Evolutionary conservation across 2,888 invertebrate genomes (phyloP), one percentile per base, ranked within the genome.

Genomic region (Geophilus truncorum): DNA sequence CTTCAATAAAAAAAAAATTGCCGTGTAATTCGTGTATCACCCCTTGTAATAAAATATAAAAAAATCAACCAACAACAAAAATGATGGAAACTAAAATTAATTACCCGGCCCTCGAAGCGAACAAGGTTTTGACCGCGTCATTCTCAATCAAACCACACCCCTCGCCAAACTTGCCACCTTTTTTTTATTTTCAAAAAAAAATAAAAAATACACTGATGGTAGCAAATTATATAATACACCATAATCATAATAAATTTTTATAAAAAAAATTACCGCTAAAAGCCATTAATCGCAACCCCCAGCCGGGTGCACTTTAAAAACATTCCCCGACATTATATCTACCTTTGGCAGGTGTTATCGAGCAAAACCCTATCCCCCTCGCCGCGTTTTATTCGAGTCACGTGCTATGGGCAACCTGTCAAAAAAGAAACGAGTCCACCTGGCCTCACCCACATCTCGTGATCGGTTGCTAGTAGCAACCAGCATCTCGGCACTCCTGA

Each of bases 181-280:
- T n/a, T n/a, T n/a, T n/a, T n/a, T n/a, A n/a, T n/a, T n/a, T n/a
- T n/a, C 12, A 15, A n/a, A 45, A n/a, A 45, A 45, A 45, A 45
- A 15, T 18, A 28, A 25, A 70, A 70, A 70, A 70, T 25, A 70
- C 25, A 28, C 10, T 70, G 28, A 70, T 70, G 28, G 25, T 25
- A 70, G 70, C 70, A 70, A 51, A 70, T 70, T 70, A 70, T 70
- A 9, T 70, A 70, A 70, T 70, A 70, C 25, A 70, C 70, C 10
- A 10, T 70, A 70, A 70, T 70, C 70, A 70, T 25, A 70, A 70
- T 70, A 70, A 70, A 70, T 70, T 70, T 70, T n/a, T 70, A 28
- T 9, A n/a, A 12, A 45, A 28, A 70, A 70, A 70, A 28, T 70
- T 28, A 28, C 70, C 25, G 25, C 70, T 70, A 70, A 70, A 70